Conservation (phyloP, 1,140 invertebrate species). For the Cyrtorhinus lividipennis region DNA sequence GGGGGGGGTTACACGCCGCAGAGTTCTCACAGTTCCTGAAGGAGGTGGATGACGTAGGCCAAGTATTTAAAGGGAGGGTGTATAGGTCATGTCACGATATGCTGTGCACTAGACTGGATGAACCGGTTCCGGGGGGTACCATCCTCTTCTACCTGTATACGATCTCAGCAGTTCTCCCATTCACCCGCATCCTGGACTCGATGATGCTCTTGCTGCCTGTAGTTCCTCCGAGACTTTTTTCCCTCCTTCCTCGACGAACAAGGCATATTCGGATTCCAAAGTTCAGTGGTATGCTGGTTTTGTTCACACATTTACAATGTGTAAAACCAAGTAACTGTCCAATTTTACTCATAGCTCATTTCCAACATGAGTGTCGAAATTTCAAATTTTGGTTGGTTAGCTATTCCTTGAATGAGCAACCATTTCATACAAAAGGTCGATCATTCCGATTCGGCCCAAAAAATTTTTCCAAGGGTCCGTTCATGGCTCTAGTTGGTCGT, state of each 20-base stretch:
- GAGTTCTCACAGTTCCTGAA: slow-evolving; percentile 9
- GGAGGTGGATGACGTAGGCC: slow-evolving; percentile 5
- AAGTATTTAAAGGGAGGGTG: slow-evolving; percentile 8
- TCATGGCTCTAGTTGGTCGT: too few relatives aligned
- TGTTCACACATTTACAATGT: too few relatives aligned
- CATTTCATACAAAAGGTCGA: too few relatives aligned
- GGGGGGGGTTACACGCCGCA: neutral
- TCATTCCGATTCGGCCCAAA: too few relatives aligned
- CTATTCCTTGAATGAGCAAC: too few relatives aligned
- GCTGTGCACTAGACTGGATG: slow-evolving; percentile 9
- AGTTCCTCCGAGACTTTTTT: neutral
- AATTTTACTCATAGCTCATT: too few relatives aligned
- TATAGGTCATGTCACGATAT: slow-evolving; percentile 9
- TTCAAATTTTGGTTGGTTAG: too few relatives aligned
- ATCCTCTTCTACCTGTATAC: slow-evolving; percentile 1
- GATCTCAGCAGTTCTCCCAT: neutral
- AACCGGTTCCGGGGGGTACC: slow-evolving; percentile 1
- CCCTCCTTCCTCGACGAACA: neutral
- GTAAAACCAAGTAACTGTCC: too few relatives aligned
- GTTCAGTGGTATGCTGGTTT: too few relatives aligned
- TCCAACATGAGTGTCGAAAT: too few relatives aligned
- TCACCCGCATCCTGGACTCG: neutral
- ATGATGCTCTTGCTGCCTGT: neutral
- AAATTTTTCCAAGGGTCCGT: too few relatives aligned
- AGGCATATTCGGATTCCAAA: too few relatives aligned